These are phyloP conservation scores for Pristis pectinata DNA, from an alignment of 2,797 vertebrate genomes.

Conservation along the genomic window DNA sequence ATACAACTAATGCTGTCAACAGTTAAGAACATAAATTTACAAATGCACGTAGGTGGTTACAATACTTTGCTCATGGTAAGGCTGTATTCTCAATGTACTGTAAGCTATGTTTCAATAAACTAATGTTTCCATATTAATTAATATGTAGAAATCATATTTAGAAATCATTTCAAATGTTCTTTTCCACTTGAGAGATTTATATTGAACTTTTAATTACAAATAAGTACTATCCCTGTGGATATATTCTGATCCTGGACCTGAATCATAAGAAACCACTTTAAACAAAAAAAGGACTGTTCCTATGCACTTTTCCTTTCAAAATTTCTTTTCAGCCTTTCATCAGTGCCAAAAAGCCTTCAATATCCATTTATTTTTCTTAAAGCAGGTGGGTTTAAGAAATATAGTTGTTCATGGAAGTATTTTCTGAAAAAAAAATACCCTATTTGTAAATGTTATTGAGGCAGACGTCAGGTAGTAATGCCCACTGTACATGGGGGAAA, in stretches of 20 bases:
- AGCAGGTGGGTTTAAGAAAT: neutral
- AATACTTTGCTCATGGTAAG: neutral
- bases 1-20: neutral
- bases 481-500: no score
- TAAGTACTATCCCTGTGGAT: neutral
- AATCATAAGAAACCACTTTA: neutral
- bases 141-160: neutral
- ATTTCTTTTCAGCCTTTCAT: neutral
- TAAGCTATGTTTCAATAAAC: neutral
- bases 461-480: neutral
- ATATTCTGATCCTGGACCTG: neutral
- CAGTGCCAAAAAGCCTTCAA: neutral
- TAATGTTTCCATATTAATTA: neutral
- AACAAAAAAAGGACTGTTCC: neutral
- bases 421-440: no score
- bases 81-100: neutral
- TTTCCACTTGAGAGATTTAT: neutral
- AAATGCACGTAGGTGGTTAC: neutral
- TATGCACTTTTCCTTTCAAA: neutral
- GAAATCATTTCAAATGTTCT: neutral
- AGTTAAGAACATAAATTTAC: neutral
- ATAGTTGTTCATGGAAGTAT: no score
- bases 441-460: neutral
- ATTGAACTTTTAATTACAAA: neutral
- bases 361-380: neutral